Conservation (phyloP, 2,113 vertebrate species). For the Clarias batrachus region DNA sequence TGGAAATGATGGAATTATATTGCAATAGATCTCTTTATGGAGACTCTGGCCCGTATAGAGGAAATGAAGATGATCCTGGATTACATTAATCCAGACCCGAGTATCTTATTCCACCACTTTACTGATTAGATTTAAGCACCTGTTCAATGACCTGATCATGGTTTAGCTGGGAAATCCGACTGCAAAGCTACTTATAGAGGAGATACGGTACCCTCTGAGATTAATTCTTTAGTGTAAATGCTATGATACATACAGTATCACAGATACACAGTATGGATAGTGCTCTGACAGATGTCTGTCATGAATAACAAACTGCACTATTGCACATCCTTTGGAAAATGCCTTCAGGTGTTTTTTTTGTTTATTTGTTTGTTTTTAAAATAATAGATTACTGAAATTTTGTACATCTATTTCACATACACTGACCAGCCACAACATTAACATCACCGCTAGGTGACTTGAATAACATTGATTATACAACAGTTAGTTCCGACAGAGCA, state of each 20-base stretch:
- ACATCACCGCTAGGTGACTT: too few relatives aligned
- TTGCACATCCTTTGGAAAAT: neutral
- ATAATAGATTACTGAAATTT: neutral
- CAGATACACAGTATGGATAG: neutral
- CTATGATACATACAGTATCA: neutral
- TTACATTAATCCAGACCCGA: constrained; percentile 48
- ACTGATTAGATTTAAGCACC: constrained; percentile 44
- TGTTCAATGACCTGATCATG: constrained; percentile 41
- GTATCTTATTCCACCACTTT: constrained; percentile 48
- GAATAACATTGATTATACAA: too few relatives aligned
- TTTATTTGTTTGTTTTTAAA: neutral
- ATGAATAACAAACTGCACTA: neutral
- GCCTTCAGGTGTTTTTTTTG: neutral
- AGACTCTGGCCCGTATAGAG: constrained; percentile 38
- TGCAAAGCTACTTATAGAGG: constrained; percentile 34
- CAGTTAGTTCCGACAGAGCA: too few relatives aligned
- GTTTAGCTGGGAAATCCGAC: constrained; percentile 43
- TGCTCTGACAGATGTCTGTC: neutral
- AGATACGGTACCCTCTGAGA: neutral
- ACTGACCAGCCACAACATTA: too few relatives aligned
- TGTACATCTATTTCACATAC: neutral
- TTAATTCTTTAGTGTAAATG: constrained; percentile 29
- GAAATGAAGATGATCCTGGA: constrained; percentile 49
- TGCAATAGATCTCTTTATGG: constrained; percentile 49
- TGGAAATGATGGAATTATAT: constrained; percentile 37